These are phyloP conservation scores for Ceratina australensis DNA, from an alignment of 1,140 invertebrate genomes.

Conservation along the genomic window DNA sequence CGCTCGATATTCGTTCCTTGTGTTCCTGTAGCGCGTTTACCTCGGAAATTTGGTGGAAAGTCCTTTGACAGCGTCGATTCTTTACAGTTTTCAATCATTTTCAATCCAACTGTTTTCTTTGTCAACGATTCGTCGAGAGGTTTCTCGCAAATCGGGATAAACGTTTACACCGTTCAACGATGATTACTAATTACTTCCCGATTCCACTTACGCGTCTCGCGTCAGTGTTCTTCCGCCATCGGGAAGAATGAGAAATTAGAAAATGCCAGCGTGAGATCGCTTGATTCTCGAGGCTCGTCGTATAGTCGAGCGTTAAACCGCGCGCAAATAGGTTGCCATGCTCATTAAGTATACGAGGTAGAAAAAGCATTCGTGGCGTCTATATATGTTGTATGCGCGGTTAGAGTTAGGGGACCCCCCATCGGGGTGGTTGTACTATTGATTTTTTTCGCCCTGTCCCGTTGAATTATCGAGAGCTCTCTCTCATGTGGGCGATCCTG, in stretches of 20 bases:
- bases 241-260: constrained; percentile 6
- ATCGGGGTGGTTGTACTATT: constrained; percentile 65
- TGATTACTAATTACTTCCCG: no score
- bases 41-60: background rate
- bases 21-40: constrained; percentile 15
- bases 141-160: background rate
- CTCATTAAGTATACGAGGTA: constrained; percentile 61
- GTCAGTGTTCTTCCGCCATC: background rate
- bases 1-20: constrained; percentile 22
- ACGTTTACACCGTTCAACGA: background rate
- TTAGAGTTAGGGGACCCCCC: constrained; percentile 55
- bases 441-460: constrained; percentile 65
- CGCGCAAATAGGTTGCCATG: constrained; percentile 46
- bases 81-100: background rate
- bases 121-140: background rate
- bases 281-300: constrained; percentile 25
- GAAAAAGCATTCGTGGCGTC: constrained; percentile 48
- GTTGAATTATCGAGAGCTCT: constrained; percentile 65
- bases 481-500: constrained; percentile 61
- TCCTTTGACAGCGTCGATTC: background rate
- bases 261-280: constrained; percentile 11
- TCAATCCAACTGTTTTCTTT: background rate
- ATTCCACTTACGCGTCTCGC: no score
- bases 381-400: constrained; percentile 28
- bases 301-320: constrained; percentile 25